A percentile compares a stretch with the other conserved stretches of the same genome.
phyloP scores from a whole-genome alignment of 1,140 invertebrate genomes.

The Chionoecetes opilio region DNA sequence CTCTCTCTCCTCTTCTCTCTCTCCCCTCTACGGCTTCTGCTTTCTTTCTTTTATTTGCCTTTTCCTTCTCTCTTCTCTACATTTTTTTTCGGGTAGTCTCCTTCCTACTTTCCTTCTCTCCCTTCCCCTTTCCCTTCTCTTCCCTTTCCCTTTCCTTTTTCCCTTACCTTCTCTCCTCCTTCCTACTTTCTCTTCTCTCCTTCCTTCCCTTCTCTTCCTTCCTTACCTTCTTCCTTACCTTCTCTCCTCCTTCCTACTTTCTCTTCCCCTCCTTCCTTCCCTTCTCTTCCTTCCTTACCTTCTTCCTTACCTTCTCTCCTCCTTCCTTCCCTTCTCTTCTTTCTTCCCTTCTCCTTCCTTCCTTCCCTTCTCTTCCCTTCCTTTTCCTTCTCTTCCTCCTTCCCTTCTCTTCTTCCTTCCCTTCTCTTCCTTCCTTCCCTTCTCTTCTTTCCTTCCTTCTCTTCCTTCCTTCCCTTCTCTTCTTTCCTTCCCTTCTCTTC shows the following conservation, averaged over 20 bases:
- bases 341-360: conserved; percentile 17
- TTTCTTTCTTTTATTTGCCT: too few species aligned
- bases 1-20: not conserved
- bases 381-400: not conserved
- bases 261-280: too few species aligned
- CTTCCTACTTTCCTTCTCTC: not conserved
- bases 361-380: conserved; percentile 13
- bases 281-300: not conserved
- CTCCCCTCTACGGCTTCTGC: too few species aligned
- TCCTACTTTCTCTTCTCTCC: too few species aligned
- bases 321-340: conserved; percentile 10
- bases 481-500: conserved; percentile 6
- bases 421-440: conserved; percentile 3
- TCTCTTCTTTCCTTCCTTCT: conserved; percentile 6
- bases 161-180: too few species aligned
- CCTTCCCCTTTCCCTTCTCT: conserved; percentile 33
- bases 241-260: too few species aligned
- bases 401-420: not conserved
- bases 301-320: too few species aligned
- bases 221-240: too few species aligned
- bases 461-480: not conserved
- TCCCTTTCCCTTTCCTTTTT: too few species aligned
- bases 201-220: conserved; percentile 34
- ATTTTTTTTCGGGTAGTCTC: not conserved
- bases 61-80: not conserved